Base-by-base conservation (phyloP, 2,888 invertebrate genomes). In the Teleiodes luculella region DNA sequence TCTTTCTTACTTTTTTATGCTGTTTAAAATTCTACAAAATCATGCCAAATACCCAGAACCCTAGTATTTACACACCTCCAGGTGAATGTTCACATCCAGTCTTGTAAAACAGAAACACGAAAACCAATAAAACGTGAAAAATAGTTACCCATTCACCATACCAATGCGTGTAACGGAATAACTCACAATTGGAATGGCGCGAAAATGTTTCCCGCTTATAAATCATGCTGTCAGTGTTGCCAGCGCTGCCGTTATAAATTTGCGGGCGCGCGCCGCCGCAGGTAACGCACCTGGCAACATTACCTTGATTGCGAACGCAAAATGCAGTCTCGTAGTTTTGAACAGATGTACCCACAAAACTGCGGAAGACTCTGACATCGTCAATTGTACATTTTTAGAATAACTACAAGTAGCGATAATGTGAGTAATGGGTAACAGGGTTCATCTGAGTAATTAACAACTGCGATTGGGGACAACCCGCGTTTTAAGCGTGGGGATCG, bases 221-320 rank as follows among this genome's bases (percentile, higher is more conserved):
- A 84, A 86, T 86, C 85, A 85, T 72, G 70, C 76, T 86, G 86
- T 86, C 86, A 80, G 81, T 85, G 81, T 79, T 78, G 80, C 78
- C 64, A 80, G 80, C 84, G 81, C 78, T 78, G 80, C 78, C 64
- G 80, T 83, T 83, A 84, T 86, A 85, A 80, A 86, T 86, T 83
- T 81, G 81, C 77, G 75, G 72, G 69, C 70, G 46, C 64, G 71
- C 73, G 59, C 67, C 70, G 69, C 43, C 39, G 39, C 39, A 41
- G 43, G 43, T 43, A 70, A 78, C 82, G 78, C 86, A 86, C 86
- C 86, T 86, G 81, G 80, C 78, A 78, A 80, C 84, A 83, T 85
- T 83, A 83, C 82, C 78, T 81, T 85, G 86, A 86, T 86, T 86
- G 81, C 84, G 72, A 74, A 65, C 68, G 72, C 43, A 43, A 43